Evolutionary conservation across 2,797 vertebrate species (phyloP).

Genomic region (Simalia tracyae): DNA sequence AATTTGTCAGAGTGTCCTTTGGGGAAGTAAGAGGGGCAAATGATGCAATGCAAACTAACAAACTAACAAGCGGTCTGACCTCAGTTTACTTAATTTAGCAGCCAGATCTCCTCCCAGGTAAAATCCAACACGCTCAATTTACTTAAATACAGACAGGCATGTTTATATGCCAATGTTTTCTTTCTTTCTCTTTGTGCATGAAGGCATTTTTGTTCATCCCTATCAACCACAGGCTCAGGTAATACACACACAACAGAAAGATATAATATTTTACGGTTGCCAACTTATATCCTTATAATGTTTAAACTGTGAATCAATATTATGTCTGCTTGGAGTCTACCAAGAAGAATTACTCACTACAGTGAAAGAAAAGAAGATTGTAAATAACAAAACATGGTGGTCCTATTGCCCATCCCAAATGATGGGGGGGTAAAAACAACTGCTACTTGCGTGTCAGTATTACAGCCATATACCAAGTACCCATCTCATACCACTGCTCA

Average conservation of each 20-base stretch:
- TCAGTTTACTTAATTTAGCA: neutral
- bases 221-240: neutral
- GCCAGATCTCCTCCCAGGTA: neutral
- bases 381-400: neutral
- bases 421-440: no score
- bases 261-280: neutral
- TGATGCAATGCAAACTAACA: no score
- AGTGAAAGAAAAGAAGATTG: neutral
- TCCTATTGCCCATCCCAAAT: no score
- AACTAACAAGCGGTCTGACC: no score
- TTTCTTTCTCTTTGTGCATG: neutral
- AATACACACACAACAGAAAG: neutral
- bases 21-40: no score
- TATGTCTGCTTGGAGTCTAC: neutral
- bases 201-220: no score
- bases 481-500: no score
- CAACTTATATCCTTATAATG: neutral
- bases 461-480: no score
- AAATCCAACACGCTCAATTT: neutral
- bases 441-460: no score
- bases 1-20: no score
- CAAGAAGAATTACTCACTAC: neutral
- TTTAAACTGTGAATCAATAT: neutral
- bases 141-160: neutral
- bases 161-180: neutral